Base-by-base conservation (phyloP, 2,888 invertebrate species). In the Nysson spinosus region DNA sequence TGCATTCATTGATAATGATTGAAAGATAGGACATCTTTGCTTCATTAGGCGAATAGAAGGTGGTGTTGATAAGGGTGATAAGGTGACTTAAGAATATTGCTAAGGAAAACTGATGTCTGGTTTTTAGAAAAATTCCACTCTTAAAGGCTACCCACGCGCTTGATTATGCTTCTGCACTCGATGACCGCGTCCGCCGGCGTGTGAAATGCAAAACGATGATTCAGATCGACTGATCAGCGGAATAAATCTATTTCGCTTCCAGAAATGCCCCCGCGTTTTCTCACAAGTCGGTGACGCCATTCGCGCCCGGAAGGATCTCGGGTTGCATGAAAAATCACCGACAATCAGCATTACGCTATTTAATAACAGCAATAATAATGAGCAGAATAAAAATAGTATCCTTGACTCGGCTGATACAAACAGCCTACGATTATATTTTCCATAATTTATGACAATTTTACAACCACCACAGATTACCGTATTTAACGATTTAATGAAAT, bases 191-290 rank as follows among this genome's bases (percentile, higher is more conserved):
- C 5, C 28, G 22, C 28, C 20, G 0, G 20, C 26, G 20, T 5
- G 20, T 37, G n/a, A 37, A 28, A 40, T 40, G 14, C 16, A 24
- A 4, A 7, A 30, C 55, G 66, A 47, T 66, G 66, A 66, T 49
- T 63, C 63, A 39, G 47, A 32, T 11, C 30, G 35, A 11, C 17
- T 32, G 47, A 62, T 32, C 54, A 39, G 12, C 34, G 30, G 24
- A 14, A 12, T 7, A 28, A 37, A 26, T 52, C 64, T 57, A 52
- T 49, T 22, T 20, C 19, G 49, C 28, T 55, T 51, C 60, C 17
- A 34, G 55, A 65, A 65, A 60, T 37, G 51, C 14, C 20, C 22
- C 43, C 19, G 35, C 26, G 28, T 26, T 65, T 62, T 62, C 55
- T 24, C 28, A 22, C 26, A 22, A 61, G 17, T 12, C 1, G 16